Percentiles rank a stretch among this genome's conserved stretches.
These are phyloP conservation scores for Austrolebias charrua DNA, from an alignment of 2,797 vertebrate genomes.

Conservation along the genomic window DNA sequence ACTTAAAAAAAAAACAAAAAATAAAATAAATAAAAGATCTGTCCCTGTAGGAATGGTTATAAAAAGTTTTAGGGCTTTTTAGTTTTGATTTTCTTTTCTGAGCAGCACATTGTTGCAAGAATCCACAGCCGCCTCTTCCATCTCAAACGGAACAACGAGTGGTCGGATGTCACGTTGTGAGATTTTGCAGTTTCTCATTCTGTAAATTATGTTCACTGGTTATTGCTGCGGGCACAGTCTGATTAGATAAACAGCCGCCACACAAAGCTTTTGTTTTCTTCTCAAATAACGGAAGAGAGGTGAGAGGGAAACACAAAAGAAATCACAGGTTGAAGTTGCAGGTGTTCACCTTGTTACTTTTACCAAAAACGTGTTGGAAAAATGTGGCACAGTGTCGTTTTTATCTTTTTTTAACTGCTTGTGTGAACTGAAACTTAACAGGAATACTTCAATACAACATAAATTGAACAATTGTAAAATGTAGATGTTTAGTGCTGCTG, in stretches of 20 bases:
- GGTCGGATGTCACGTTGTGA: neutral
- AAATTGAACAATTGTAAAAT: neutral
- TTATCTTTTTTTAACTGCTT: neutral
- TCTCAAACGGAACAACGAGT: neutral
- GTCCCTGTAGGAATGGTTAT: neutral
- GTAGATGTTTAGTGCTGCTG: neutral
- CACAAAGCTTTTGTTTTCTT: slow-evolving; percentile 8
- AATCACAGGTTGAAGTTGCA: slow-evolving; percentile 6
- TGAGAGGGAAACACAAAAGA: slow-evolving; percentile 7
- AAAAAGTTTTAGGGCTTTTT: neutral
- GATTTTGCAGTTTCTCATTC: neutral
- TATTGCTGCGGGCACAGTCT: neutral
- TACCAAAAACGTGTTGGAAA: neutral
- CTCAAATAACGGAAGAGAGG: neutral
- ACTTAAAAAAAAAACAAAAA: neutral
- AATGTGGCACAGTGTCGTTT: neutral
- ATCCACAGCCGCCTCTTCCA: neutral
- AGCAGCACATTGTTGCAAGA: neutral
- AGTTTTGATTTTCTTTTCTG: neutral
- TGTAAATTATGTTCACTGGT: slow-evolving; percentile 2
- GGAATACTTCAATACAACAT: neutral
- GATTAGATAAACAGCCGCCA: slow-evolving; percentile 12
- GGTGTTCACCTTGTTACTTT: slow-evolving; percentile 6
- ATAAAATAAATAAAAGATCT: no score
- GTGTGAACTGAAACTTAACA: neutral